Conservation (phyloP, 2,888 invertebrate species). For the Amphipyra berbera region DNA sequence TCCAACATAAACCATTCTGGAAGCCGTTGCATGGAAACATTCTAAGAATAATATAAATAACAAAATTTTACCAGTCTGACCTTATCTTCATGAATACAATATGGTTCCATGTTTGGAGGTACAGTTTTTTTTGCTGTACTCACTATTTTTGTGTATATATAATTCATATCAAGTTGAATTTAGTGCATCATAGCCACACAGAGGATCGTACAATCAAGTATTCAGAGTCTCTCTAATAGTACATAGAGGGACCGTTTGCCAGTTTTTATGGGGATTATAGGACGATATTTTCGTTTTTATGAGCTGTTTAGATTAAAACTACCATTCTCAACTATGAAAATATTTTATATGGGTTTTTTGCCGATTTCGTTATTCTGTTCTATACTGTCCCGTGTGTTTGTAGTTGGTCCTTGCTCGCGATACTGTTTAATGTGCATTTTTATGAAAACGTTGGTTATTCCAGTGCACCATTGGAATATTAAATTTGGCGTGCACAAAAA, state of each 20-base stretch:
- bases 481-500: neutral
- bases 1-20: neutral
- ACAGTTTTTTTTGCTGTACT: conserved; percentile 22
- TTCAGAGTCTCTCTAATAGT: conserved; percentile 50
- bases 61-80: neutral
- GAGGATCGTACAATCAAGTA: conserved; percentile 63
- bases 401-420: neutral
- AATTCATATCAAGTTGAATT: conserved; percentile 59
- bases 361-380: neutral
- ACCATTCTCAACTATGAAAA: conserved; percentile 3
- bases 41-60: conserved; percentile 10
- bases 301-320: conserved; percentile 21
- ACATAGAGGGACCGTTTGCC: conserved; percentile 31
- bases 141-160: conserved; percentile 42
- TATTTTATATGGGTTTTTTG: neutral
- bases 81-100: conserved; percentile 37
- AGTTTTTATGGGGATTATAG: conserved; percentile 30
- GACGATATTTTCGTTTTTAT: conserved; percentile 19
- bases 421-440: conserved; percentile 14
- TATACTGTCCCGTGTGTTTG: neutral
- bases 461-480: neutral
- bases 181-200: conserved; percentile 51
- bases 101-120: conserved; percentile 13
- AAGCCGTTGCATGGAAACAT: neutral
- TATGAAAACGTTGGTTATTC: conserved; percentile 3